Evolutionary conservation across 2,888 invertebrate species (phyloP), one percentile per base, ranked within the genome.

Genomic region (Pollenia griseotomentosa): DNA sequence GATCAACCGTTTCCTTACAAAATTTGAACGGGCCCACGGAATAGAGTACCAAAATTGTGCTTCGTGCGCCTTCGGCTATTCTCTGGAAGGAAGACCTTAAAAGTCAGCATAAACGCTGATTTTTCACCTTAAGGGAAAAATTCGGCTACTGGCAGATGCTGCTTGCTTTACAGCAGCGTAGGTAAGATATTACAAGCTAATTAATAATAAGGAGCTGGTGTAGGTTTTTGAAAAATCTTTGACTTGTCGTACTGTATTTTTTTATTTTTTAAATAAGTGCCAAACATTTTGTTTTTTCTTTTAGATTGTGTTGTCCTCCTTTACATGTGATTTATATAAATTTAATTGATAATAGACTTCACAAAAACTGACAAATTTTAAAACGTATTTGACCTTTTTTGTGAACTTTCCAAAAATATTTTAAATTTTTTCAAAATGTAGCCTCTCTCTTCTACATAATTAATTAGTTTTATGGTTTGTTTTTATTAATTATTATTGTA

Each of bases 401-500:
- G 2, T 46, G 44, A 44, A 44, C 57, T 57, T 6, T 73, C 57
- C n/a, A 44, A 73, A 73, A 46, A 46, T 73, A 59, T 46, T 44
- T 33, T 33, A 6, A 6, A 12, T n/a, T 7, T 66, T 8, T 14
- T 23, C 23, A 19, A 59, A 59, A 61, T 1, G 12, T 23, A 12
- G 23, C 23, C 14, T 61, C 5, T 61, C n/a, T 33, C 14, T 11
- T 6, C n/a, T 59, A 23, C n/a, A 33, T 73, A 65, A 65, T 53
- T 63, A 46, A 61, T 61, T 19, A 42, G 33, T 66, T 66, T 55
- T 55, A 66, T 77, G 65, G 16, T 33, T 59, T 51, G 63, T 66
- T 66, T 75, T 44, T 75, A 75, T 75, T 82, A 75, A 82, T 74
- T 82, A 33, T 75, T 66, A 74, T 75, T 57, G 55, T 63, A 42